phyloP scores from a whole-genome alignment of 2,888 invertebrate species.

The Chironomus riparius region DNA sequence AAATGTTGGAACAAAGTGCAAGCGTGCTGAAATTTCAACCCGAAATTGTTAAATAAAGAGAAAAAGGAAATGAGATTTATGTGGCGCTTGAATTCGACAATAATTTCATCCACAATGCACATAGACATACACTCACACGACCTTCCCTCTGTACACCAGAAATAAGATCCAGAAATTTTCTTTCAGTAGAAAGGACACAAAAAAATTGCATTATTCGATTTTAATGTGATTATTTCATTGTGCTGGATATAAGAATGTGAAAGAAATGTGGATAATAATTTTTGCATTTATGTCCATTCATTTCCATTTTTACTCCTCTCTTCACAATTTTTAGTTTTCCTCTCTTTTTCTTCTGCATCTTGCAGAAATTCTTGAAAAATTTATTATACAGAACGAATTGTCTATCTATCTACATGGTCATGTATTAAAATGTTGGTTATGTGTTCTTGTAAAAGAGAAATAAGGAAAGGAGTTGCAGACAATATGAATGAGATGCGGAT shows the following conservation, averaged over 20 bases:
- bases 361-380: neutral
- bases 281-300: slow-evolving; percentile 7
- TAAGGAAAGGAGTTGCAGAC: too few species aligned
- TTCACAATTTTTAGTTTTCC: neutral
- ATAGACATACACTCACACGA: neutral
- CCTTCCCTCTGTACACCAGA: too few species aligned
- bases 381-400: neutral
- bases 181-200: neutral
- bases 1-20: too few species aligned
- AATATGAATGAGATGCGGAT: too few species aligned
- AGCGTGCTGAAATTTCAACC: neutral
- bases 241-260: neutral
- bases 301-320: neutral
- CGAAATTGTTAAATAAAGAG: neutral
- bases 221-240: slow-evolving; percentile 24
- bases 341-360: neutral
- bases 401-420: too few species aligned
- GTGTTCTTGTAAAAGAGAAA: too few species aligned
- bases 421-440: too few species aligned
- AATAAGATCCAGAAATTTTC: neutral
- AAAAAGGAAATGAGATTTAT: slow-evolving; percentile 1
- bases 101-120: neutral
- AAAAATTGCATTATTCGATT: slow-evolving; percentile 11
- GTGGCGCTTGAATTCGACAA: slow-evolving; percentile 14
- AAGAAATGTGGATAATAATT: neutral